phyloP scores from a whole-genome alignment of 2,888 invertebrate genomes.

The Metacarcinus magister region DNA sequence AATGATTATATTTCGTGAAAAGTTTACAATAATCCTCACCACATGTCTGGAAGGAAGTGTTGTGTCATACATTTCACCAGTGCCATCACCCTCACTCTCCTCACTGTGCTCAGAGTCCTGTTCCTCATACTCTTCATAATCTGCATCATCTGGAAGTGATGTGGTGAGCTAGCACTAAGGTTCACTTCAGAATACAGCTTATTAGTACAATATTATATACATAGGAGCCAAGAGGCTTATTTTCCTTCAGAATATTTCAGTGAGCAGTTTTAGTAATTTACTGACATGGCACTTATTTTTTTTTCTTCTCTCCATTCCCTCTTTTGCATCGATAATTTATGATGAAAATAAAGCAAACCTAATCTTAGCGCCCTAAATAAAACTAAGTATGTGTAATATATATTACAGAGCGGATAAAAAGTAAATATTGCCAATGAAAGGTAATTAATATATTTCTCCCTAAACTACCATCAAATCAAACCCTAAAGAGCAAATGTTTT shows the following conservation, averaged over 20 bases:
- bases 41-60: constrained; percentile 67
- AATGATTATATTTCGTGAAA: background rate
- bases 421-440: too few species aligned
- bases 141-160: background rate
- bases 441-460: too few species aligned
- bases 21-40: constrained; percentile 27
- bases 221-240: background rate
- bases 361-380: too few species aligned
- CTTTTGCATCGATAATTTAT: too few species aligned
- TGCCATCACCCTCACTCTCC: constrained; percentile 57
- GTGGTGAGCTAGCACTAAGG: background rate
- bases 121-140: constrained; percentile 39
- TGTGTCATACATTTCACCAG: constrained; percentile 60
- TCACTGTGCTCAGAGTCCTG: constrained; percentile 51
- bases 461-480: too few species aligned
- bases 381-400: too few species aligned
- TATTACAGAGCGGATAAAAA: too few species aligned
- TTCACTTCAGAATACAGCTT: background rate
- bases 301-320: background rate
- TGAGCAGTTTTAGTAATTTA: background rate
- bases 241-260: background rate
- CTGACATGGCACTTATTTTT: background rate
- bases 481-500: too few species aligned
- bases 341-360: too few species aligned
- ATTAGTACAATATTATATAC: too few species aligned